Evolutionary conservation across 2,797 vertebrate genomes (phyloP), one percentile per base, ranked within the genome.

Genomic region (Psittacula echo): DNA sequence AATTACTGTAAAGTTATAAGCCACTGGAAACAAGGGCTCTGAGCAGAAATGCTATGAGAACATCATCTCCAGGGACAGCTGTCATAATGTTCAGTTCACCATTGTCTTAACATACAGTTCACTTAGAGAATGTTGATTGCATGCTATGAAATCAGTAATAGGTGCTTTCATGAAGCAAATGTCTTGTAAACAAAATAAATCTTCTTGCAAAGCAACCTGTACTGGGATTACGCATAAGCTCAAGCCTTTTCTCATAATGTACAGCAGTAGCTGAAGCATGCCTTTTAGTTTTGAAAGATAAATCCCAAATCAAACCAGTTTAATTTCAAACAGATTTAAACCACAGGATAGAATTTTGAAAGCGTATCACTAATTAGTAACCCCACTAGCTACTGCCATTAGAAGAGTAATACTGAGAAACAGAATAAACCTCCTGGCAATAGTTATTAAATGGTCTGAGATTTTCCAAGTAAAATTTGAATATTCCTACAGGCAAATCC

Each of bases 271-370:
- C 53, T 83, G 34, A 26, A 67, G 39, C 29, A 29, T 4, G 82
- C 16, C 42, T 80, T 90, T 45, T 24, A 47, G 17, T n/a, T 42
- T 77, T 80, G 58, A 76, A 87, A 77, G 60, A 74, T 13, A 92
- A 85, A 86, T 62, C 44, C 61, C 37, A 65, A 0, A 0, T 58
- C 60, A 87, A 83, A 90, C 4, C 51, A 80, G 37, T 47, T 76
- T 68, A 39, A 42, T 71, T 79, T 87, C 68, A 74, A 93, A 65
- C n/a, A 75, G 65, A 87, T 81, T 78, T 77, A 94, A 92, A 67
- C 21, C 58, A 30, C 30, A 77, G 72, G 56, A 47, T 70, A 84
- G 76, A 68, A 73, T 72, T 74, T 78, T 51, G 32, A 56, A 87
- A 87, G 12, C 2, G 1, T 29, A 47, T 73, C 39, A 79, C 62